Evolutionary conservation across 2,797 vertebrate species (phyloP).

Genomic region (Thamnophis elegans): DNA sequence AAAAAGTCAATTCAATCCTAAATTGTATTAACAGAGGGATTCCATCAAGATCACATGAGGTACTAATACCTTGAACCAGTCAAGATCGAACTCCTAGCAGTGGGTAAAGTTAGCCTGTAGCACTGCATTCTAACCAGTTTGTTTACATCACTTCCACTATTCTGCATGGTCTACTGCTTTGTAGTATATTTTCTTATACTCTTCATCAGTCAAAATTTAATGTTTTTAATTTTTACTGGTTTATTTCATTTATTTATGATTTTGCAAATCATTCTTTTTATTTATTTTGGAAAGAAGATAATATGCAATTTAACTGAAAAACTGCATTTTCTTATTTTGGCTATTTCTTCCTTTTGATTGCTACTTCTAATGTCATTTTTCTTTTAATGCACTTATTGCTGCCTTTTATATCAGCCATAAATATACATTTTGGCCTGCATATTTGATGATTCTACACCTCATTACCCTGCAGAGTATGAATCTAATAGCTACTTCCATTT

Average conservation of each 20-base stretch:
- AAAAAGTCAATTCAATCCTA: too few relatives aligned
- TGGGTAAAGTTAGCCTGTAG: too few relatives aligned
- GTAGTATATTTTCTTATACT: neutral
- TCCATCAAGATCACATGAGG: too few relatives aligned
- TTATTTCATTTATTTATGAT: neutral
- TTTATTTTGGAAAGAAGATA: neutral
- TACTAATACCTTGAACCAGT: neutral
- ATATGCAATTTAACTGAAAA: neutral
- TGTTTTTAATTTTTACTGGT: neutral
- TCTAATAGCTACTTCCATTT: neutral
- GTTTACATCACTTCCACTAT: neutral
- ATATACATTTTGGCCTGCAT: neutral
- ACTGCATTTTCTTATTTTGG: neutral
- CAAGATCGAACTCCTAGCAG: too few relatives aligned
- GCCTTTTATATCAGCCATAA: neutral
- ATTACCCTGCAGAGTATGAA: neutral
- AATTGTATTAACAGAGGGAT: too few relatives aligned
- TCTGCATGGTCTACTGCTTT: neutral
- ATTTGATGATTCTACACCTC: neutral
- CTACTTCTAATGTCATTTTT: neutral
- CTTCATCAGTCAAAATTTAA: neutral
- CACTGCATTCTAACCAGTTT: too few relatives aligned
- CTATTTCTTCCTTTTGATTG: neutral
- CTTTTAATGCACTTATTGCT: neutral
- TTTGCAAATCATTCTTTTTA: neutral